These are phyloP conservation scores for Papilio aristodemus DNA, from an alignment of 1,140 invertebrate species.

Conservation along the genomic window DNA sequence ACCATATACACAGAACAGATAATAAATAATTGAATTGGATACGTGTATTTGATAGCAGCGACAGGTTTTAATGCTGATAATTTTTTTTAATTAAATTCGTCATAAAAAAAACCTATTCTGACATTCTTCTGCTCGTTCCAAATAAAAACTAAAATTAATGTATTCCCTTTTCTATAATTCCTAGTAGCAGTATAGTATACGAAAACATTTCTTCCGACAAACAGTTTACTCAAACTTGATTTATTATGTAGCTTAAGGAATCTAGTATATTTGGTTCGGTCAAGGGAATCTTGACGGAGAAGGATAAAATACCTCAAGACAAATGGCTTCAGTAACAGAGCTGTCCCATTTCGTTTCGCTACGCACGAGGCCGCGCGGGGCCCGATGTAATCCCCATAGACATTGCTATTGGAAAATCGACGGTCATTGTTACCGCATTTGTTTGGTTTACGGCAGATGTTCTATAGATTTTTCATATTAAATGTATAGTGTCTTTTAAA, in stretches of 20 bases:
- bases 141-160: no score
- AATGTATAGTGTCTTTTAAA: no score
- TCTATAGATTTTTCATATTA: background rate
- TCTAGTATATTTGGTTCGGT: background rate
- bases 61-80: no score
- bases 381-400: conserved; percentile 7
- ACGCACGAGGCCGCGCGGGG: background rate
- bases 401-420: no score
- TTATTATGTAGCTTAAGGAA: conserved; percentile 5
- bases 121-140: no score
- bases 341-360: conserved; percentile 8
- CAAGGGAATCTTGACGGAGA: conserved; percentile 15
- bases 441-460: background rate
- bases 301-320: conserved; percentile 10
- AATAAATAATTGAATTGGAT: no score
- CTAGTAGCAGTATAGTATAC: no score
- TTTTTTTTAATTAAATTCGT: no score
- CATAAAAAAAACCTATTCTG: no score
- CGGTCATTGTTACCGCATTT: conserved; percentile 11
- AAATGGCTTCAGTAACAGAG: background rate
- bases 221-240: background rate
- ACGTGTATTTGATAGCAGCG: no score
- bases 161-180: no score
- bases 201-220: background rate
- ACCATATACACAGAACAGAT: no score